Base-by-base conservation (phyloP, 2,113 vertebrate species). In the Carassius auratus region DNA sequence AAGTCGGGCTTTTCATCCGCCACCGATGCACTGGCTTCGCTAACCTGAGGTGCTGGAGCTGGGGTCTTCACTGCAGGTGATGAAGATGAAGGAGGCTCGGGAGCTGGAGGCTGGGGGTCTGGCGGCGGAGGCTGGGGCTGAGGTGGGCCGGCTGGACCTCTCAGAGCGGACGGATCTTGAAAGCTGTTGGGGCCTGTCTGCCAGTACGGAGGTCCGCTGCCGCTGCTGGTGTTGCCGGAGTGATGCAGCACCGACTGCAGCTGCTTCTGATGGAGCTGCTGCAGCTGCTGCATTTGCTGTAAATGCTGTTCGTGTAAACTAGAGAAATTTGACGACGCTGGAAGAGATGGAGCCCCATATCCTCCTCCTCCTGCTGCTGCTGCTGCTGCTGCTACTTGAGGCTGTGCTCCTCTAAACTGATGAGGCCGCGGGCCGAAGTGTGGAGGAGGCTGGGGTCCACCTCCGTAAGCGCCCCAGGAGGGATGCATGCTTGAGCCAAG, bases 191-290 rank as follows among this genome's bases (percentile, higher is more conserved):
- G 57, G 33, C 90, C 87, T 7, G 91, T 61, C 33, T 95, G 94
- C 94, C 94, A 95, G n/a, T 92, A 45, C 17, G 88, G 88, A 89
- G 92, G 84, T 81, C 93, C 85, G 23, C 50, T 14, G 50, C 86
- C 90, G 1, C 90, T 74, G 30, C 23, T 6, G 7, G 2, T 19
- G n/a, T 62, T 59, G 75, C 91, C 91, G 23, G 88, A 88, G 38
- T 91, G 95, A 1, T 91, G 95, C 38, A 98, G 88, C 74, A 98
- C 96, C 2, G 96, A 97, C 92, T 98, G 96, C 17, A 98, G 92
- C 91, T 98, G 97, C 83, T 97, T 96, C 93, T 98, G 96, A 81
- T 98, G 97, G 88, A 98, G 96, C 92, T 97, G 97, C 92, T 98
- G 97, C 19, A 98, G 95, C 92, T 98, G 97, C 91, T 98, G 96